phyloP scores from a whole-genome alignment of 2,888 invertebrate genomes.

The Sesia apiformis region DNA sequence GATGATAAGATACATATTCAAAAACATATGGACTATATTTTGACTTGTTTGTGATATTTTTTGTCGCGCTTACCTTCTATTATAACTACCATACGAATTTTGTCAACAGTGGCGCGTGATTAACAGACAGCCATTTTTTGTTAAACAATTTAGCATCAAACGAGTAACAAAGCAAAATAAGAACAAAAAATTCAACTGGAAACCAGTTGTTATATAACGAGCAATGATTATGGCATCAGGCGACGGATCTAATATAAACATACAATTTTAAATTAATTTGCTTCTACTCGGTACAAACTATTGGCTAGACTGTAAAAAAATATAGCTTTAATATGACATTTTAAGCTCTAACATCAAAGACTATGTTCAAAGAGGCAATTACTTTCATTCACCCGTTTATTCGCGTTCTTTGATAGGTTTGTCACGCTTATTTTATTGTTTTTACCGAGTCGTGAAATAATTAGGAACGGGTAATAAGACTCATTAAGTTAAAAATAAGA shows the following conservation, averaged over 20 bases:
- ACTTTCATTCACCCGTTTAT: too few relatives aligned
- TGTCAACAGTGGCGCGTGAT: slow-evolving; percentile 3
- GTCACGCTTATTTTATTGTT: too few relatives aligned
- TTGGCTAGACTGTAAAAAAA: too few relatives aligned
- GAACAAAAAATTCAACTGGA: slow-evolving; percentile 33
- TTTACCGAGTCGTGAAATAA: too few relatives aligned
- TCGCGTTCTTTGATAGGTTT: too few relatives aligned
- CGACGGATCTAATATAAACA: slow-evolving; percentile 14
- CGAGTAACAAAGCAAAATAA: slow-evolving; percentile 38
- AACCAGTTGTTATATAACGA: slow-evolving; percentile 36
- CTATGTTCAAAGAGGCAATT: too few relatives aligned
- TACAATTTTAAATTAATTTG: neutral
- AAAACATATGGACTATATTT: neutral
- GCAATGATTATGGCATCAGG: slow-evolving; percentile 37
- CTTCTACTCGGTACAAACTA: too few relatives aligned
- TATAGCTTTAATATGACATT: too few relatives aligned
- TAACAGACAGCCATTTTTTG: slow-evolving; percentile 15
- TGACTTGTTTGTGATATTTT: slow-evolving; percentile 2
- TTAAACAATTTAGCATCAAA: slow-evolving; percentile 27
- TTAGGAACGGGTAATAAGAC: too few relatives aligned
- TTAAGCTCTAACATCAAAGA: too few relatives aligned
- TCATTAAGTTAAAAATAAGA: too few relatives aligned
- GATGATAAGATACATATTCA: too few relatives aligned
- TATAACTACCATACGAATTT: neutral
- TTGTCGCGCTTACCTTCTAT: slow-evolving; percentile 3